phyloP scores from a whole-genome alignment of 2,797 vertebrate species.

The Lemur catta region DNA sequence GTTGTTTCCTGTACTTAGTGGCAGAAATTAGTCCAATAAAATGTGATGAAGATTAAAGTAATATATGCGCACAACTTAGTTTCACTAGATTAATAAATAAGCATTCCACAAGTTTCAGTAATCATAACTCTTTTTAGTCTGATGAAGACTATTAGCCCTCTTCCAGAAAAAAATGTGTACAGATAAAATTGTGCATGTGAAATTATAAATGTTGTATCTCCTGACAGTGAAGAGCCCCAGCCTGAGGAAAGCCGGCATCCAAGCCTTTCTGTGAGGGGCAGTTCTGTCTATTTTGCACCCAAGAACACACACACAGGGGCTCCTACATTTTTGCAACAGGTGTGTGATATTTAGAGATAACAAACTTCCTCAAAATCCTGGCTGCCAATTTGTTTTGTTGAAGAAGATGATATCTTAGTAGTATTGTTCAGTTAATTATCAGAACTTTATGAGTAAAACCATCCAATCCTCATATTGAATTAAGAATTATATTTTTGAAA shows the following conservation, averaged over 20 bases:
- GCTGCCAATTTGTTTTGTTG: neutral
- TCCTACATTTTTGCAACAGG: neutral
- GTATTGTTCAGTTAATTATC: neutral
- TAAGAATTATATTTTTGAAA: neutral
- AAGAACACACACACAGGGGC: neutral
- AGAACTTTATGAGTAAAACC: neutral
- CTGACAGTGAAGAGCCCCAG: fast-evolving
- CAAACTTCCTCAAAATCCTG: neutral
- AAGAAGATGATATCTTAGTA: neutral
- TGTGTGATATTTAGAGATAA: neutral
- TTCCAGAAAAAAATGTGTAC: neutral
- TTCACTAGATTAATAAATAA: neutral
- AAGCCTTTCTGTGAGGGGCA: neutral
- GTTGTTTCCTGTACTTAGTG: neutral
- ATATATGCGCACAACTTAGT: neutral
- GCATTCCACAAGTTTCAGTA: neutral
- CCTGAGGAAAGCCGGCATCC: neutral
- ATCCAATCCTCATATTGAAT: neutral
- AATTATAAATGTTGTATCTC: neutral
- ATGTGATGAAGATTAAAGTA: neutral
- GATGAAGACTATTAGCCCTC: neutral
- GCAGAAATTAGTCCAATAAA: neutral
- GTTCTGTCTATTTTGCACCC: neutral
- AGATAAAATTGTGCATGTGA: neutral
- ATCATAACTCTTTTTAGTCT: neutral